These are phyloP conservation scores for Steinernema khuongi DNA, from an alignment of 1,140 invertebrate species.

Conservation along the genomic window DNA sequence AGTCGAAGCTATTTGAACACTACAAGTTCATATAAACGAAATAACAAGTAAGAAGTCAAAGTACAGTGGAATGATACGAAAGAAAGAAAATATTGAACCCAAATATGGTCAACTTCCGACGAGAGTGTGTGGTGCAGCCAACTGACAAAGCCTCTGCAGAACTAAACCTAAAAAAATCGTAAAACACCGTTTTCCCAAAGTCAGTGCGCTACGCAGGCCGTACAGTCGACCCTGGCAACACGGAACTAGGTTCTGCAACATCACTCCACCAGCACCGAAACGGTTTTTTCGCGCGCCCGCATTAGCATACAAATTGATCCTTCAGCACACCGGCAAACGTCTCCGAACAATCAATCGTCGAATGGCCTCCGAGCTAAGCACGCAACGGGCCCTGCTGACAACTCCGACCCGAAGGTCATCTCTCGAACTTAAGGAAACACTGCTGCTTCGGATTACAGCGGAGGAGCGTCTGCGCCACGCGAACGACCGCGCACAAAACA, in stretches of 20 bases:
- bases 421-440: neutral
- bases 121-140: too few relatives aligned
- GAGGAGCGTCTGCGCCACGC: neutral
- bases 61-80: too few relatives aligned
- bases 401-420: neutral
- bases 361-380: constrained; percentile 6
- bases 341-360: neutral
- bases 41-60: too few relatives aligned
- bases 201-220: too few relatives aligned
- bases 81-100: too few relatives aligned
- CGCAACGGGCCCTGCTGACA: neutral
- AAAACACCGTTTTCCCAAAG: too few relatives aligned
- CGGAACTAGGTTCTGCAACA: too few relatives aligned
- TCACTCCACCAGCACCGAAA: too few relatives aligned
- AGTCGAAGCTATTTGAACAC: too few relatives aligned
- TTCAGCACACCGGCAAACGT: neutral
- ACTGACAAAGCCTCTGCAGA: neutral
- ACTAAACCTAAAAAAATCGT: neutral
- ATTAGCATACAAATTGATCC: constrained; percentile 11
- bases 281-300: neutral
- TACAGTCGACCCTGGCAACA: too few relatives aligned
- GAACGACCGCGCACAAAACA: neutral
- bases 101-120: too few relatives aligned
- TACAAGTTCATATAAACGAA: too few relatives aligned
- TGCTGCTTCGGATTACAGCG: neutral